These are phyloP conservation scores for Drosophila triauraria DNA, from an alignment of 1,140 invertebrate genomes.

Conservation along the genomic window DNA sequence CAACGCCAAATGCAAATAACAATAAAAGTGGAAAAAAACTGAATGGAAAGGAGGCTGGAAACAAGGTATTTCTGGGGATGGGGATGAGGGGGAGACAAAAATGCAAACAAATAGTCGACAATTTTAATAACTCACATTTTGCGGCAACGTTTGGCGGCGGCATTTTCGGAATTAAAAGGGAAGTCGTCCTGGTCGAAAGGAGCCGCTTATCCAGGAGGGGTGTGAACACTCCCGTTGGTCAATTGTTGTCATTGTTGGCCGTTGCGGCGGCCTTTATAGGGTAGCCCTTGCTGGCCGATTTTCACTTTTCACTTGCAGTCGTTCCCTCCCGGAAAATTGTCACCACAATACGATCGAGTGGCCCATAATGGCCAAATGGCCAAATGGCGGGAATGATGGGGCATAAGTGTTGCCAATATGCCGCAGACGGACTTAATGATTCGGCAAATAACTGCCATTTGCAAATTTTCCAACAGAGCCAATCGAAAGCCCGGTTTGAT, in stretches of 20 bases:
- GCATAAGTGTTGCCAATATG: constrained; percentile 34
- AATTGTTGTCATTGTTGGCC: constrained; percentile 34
- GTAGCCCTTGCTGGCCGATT: constrained; percentile 40
- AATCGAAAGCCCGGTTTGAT: not conserved
- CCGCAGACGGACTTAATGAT: constrained; percentile 43
- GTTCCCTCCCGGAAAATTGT: constrained; percentile 2
- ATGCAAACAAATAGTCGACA: constrained; percentile 65
- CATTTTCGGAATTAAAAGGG: constrained; percentile 52
- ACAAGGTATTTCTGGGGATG: constrained; percentile 23
- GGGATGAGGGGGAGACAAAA: constrained; percentile 35
- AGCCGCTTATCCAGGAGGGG: too few species aligned
- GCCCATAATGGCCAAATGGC: constrained; percentile 13
- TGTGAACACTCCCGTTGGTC: constrained; percentile 15
- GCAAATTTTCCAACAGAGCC: not conserved
- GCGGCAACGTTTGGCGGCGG: constrained; percentile 57
- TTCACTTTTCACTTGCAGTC: constrained; percentile 25
- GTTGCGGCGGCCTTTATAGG: constrained; percentile 31
- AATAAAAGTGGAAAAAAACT: constrained; percentile 41
- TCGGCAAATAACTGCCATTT: constrained; percentile 22
- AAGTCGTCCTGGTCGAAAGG: not conserved
- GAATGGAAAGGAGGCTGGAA: not conserved
- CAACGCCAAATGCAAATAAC: constrained; percentile 48
- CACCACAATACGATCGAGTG: constrained; percentile 33
- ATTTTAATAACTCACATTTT: constrained; percentile 76
- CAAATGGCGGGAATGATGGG: constrained; percentile 14